Evolutionary conservation across 2,797 vertebrate genomes (phyloP), one percentile per base, ranked within the genome.

Genomic region (Xenops minutus): DNA sequence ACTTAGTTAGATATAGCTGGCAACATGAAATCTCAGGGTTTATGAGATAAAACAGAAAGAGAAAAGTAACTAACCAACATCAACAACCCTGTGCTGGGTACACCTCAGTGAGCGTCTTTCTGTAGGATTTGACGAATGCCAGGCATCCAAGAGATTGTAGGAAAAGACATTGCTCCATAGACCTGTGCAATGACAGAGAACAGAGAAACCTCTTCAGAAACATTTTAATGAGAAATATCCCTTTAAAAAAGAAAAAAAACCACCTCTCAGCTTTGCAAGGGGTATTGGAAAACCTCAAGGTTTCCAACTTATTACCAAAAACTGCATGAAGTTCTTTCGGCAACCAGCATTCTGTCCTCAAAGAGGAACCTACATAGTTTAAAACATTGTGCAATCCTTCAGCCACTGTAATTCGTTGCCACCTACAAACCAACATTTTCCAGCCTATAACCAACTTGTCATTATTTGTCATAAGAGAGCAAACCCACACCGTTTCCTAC

Each of bases 141-240:
- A 98, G 74, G 92, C 97, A 49, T 98, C 98, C 49, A 98, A 82
- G 29, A 98, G 93, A 75, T 98, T 98, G 92, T 98, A 96, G 1
- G 98, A 98, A 91, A 98, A 98, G 66, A 98, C 97, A 76, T 98
- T 98, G 88, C 98, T 98, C 98, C 98, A 98, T 16, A 98, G 43
- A 48, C 98, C 98, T 98, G 83, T 62, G 66, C 30, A 75, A 18
- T 24, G 27, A 51, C 22, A 89, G 14, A 82, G 23, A 92, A 49
- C 9, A 62, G 14, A 20, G 43, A 92, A 84, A 83, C 8, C 22
- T 55, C 17, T 72, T 83, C 81, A 41, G 64, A 89, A 80, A 78
- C 2, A n/a, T 49, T 55, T 46, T n/a, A 48, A 27, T 41, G 26
- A 39, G 75, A 91, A 80, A 55, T 14, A 69, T 14, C 10, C 12